A percentile compares a stretch with the other conserved stretches of the same genome.
Evolutionary conservation across 1,140 invertebrate genomes (phyloP).

Genomic region (Pseudomyrmex pallidus): DNA sequence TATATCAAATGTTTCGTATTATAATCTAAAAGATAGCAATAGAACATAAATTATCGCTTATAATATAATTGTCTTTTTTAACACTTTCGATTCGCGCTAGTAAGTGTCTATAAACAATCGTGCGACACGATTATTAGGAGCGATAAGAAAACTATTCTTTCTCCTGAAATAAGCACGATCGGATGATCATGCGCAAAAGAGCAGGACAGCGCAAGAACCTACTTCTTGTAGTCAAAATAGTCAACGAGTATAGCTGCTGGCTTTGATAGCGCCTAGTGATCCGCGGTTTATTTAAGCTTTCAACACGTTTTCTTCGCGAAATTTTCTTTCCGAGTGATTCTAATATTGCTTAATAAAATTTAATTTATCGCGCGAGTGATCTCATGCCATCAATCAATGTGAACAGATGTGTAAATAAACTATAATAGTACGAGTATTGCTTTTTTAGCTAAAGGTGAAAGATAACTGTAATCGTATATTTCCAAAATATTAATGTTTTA

Average conservation of each 20-base stretch:
- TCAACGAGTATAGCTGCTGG: conserved; percentile 23
- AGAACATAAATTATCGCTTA: background rate
- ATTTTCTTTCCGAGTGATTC: background rate
- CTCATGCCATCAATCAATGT: background rate
- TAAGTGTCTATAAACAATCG: no score
- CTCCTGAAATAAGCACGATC: background rate
- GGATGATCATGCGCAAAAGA: conserved; percentile 51
- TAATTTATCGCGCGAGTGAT: conserved; percentile 2
- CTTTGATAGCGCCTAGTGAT: background rate
- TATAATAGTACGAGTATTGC: background rate
- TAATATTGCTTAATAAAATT: conserved; percentile 3
- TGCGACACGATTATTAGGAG: background rate
- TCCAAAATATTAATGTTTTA: no score
- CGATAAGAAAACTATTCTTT: background rate
- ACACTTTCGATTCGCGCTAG: no score
- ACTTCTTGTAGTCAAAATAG: conserved; percentile 48
- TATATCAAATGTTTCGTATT: no score
- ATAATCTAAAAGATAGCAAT: no score
- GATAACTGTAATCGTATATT: background rate
- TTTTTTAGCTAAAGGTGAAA: background rate
- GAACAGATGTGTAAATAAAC: background rate
- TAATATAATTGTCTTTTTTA: background rate
- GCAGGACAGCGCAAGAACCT: conserved; percentile 16
- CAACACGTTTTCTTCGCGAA: background rate
- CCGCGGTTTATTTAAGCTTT: background rate